These are phyloP conservation scores for Corythornis vintsioides DNA, from an alignment of 2,113 vertebrate species.

Conservation along the genomic window DNA sequence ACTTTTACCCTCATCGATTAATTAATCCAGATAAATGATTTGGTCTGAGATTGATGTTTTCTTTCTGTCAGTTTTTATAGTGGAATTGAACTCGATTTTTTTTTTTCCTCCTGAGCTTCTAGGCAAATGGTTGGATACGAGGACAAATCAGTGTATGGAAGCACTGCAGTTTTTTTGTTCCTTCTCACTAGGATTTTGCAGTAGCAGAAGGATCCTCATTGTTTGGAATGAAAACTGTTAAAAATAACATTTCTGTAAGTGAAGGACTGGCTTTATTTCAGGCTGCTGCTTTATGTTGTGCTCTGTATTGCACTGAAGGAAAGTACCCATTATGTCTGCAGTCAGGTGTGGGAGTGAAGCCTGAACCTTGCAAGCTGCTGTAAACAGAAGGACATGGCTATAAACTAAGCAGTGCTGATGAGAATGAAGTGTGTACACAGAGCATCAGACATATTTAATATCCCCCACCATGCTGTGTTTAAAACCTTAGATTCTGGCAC, in stretches of 20 bases:
- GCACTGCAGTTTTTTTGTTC: not conserved
- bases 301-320: not conserved
- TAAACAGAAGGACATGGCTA: not conserved
- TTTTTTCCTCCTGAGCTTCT: not conserved
- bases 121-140: not conserved
- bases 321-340: not conserved
- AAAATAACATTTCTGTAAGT: not conserved
- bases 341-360: not conserved
- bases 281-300: not conserved
- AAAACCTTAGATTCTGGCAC: not conserved
- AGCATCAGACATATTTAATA: conserved; percentile 24
- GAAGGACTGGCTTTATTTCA: not conserved
- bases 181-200: not conserved
- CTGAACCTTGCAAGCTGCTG: not conserved
- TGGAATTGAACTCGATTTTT: not conserved
- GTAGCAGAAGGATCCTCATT: not conserved
- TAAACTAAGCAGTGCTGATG: not conserved
- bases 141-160: conserved; percentile 26
- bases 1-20: not conserved
- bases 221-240: not conserved
- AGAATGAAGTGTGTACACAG: not conserved
- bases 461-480: not conserved
- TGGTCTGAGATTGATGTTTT: not conserved
- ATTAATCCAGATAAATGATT: conserved; percentile 14
- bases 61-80: not conserved